Percentiles rank a stretch among this genome's conserved stretches.
phyloP scores from a whole-genome alignment of 2,888 invertebrate species.

The Tachina lurida region DNA sequence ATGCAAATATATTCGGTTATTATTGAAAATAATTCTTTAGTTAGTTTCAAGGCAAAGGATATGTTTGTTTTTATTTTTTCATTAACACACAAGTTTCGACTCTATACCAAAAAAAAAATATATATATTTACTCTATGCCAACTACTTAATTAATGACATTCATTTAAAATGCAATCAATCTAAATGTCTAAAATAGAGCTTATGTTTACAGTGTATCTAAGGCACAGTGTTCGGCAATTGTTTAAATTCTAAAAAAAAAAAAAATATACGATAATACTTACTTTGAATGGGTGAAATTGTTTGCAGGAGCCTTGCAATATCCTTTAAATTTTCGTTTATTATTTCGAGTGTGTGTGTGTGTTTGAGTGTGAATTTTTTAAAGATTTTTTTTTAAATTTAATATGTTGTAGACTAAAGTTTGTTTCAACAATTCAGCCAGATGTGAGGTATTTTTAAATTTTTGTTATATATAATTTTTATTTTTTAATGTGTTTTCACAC shows the following conservation, averaged over 20 bases:
- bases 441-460: conserved; percentile 67
- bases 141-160: conserved; percentile 57
- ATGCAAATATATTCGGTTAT: not conserved
- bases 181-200: conserved; percentile 43
- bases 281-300: conserved; percentile 23
- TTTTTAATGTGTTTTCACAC: conserved; percentile 7
- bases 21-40: too few relatives aligned
- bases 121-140: conserved; percentile 4
- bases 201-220: conserved; percentile 36
- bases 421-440: conserved; percentile 69
- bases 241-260: not conserved
- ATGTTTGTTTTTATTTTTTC: not conserved
- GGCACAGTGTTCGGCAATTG: conserved; percentile 51
- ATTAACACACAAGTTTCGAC: not conserved
- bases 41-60: too few relatives aligned
- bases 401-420: conserved; percentile 44
- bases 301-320: conserved; percentile 40
- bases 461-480: conserved; percentile 12
- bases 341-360: not conserved
- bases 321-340: conserved; percentile 25
- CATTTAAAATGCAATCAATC: conserved; percentile 60
- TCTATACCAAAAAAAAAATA: not conserved
- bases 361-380: conserved; percentile 4
- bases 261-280: conserved; percentile 37
- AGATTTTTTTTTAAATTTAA: conserved; percentile 24